These are phyloP conservation scores for Aelia acuminata DNA, from an alignment of 2,888 invertebrate species.

Conservation along the genomic window DNA sequence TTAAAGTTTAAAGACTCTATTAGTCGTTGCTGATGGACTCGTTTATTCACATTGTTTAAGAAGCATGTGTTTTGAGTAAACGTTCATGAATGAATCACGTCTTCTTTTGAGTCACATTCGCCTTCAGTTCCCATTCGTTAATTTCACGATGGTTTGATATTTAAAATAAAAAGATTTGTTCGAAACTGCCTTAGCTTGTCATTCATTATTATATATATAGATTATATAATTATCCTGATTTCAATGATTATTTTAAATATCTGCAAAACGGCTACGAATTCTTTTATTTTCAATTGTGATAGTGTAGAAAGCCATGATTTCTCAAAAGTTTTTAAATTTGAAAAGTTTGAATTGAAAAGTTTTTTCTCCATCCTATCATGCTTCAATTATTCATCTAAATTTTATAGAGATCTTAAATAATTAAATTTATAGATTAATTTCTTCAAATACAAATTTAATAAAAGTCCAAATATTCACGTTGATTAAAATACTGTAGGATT, in stretches of 20 bases:
- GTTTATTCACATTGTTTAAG: background rate
- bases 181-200: background rate
- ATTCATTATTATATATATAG: background rate
- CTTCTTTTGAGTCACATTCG: background rate
- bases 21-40: background rate
- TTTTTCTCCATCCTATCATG: too few species aligned
- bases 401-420: background rate
- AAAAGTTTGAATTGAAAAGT: too few species aligned
- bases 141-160: background rate
- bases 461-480: background rate
- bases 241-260: background rate
- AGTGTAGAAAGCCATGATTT: too few species aligned
- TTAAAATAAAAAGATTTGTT: background rate
- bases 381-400: too few species aligned
- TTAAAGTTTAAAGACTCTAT: background rate
- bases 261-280: background rate
- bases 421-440: background rate
- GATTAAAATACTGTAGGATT: background rate
- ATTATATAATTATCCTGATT: background rate
- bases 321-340: too few species aligned
- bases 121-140: background rate
- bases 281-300: background rate
- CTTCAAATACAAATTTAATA: background rate
- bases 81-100: conserved; percentile 17
- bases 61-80: conserved; percentile 15